Conservation (phyloP, 2,888 invertebrate species). For the Sussaba pulchella region DNA sequence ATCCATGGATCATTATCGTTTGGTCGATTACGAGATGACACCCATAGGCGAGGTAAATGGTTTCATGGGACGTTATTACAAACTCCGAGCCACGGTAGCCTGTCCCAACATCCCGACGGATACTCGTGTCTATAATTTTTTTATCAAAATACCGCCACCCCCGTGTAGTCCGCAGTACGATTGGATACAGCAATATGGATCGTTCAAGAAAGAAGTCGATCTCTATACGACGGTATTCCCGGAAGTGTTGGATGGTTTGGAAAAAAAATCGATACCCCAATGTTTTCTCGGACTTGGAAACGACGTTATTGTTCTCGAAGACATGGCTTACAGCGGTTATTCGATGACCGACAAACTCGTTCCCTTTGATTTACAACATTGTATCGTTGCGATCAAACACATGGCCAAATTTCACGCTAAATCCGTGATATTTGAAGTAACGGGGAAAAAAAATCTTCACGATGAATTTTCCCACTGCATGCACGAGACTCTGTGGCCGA, state of each 20-base stretch:
- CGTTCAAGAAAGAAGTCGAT: conserved; percentile 76
- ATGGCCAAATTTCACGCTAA: conserved; percentile 88
- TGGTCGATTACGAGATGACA: conserved; percentile 75
- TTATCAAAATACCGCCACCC: conserved; percentile 76
- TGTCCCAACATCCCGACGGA: conserved; percentile 67
- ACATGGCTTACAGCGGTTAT: conserved; percentile 87
- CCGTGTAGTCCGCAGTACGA: conserved; percentile 72
- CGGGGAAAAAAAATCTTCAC: conserved; percentile 72
- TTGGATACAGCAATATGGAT: conserved; percentile 71
- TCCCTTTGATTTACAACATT: conserved; percentile 87
- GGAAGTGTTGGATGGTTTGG: conserved; percentile 72
- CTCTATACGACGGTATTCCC: conserved; percentile 78
- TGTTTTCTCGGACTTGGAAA: conserved; percentile 76
- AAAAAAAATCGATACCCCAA: conserved; percentile 72
- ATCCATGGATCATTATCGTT: conserved; percentile 74
- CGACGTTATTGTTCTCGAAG: conserved; percentile 85
- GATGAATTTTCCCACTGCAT: conserved; percentile 74
- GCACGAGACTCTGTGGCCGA: conserved; percentile 77
- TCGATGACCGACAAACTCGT: conserved; percentile 88
- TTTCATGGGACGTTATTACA: conserved; percentile 79
- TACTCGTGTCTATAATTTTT: conserved; percentile 74
- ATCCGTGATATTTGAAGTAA: conserved; percentile 84
- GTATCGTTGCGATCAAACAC: conserved; percentile 86
- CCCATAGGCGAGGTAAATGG: conserved; percentile 75
- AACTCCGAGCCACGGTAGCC: conserved; percentile 73